Evolutionary conservation across 2,797 vertebrate species (phyloP).

Genomic region (Streptopelia turtur): DNA sequence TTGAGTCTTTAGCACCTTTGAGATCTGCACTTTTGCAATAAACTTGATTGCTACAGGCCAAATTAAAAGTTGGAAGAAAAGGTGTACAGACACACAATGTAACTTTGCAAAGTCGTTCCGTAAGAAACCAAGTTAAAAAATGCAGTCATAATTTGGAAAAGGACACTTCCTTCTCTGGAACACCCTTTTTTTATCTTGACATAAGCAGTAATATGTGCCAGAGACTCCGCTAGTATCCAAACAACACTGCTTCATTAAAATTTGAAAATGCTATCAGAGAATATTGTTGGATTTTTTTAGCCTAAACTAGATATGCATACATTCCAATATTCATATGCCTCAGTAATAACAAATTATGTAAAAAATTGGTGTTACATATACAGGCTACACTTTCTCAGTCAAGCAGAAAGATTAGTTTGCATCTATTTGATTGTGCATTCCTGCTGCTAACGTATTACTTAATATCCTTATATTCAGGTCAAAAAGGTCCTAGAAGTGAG

Average conservation of each 20-base stretch:
- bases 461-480: background rate
- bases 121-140: slow-evolving; percentile 28
- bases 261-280: slow-evolving; percentile 15
- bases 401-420: background rate
- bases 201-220: background rate
- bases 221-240: background rate
- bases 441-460: background rate
- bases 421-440: background rate
- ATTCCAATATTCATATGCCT: background rate
- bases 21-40: background rate
- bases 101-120: background rate
- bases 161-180: slow-evolving; percentile 38
- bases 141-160: slow-evolving; percentile 29
- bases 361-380: background rate
- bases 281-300: background rate
- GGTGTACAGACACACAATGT: background rate
- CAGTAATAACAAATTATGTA: background rate
- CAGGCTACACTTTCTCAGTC: background rate
- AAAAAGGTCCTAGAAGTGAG: background rate
- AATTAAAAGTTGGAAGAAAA: slow-evolving; percentile 18
- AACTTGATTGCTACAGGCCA: background rate
- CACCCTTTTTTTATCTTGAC: slow-evolving; percentile 37
- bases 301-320: background rate
- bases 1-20: background rate
- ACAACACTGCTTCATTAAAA: slow-evolving; percentile 18